These are phyloP conservation scores for Turdus rufiventris DNA, from an alignment of 2,113 vertebrate species.

Conservation along the genomic window DNA sequence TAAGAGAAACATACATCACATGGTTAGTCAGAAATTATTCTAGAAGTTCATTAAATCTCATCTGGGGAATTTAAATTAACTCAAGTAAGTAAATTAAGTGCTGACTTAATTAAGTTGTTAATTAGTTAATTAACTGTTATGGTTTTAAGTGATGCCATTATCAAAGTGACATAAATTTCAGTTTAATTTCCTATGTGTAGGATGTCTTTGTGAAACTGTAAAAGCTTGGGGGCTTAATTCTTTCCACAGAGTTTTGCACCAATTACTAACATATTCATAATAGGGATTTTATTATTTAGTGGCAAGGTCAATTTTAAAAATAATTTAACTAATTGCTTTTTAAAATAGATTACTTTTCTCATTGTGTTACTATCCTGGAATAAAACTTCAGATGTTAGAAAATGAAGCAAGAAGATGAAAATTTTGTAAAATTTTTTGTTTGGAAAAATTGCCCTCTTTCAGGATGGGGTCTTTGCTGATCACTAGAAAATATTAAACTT, in stretches of 20 bases:
- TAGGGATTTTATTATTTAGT: conserved; percentile 46
- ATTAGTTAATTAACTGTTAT: conserved; percentile 85
- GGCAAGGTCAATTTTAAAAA: conserved; percentile 40
- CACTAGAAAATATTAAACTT: not conserved
- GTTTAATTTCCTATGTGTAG: conserved; percentile 72
- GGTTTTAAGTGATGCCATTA: conserved; percentile 79
- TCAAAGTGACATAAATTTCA: conserved; percentile 79
- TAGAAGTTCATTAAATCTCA: conserved; percentile 76
- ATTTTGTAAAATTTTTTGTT: not conserved
- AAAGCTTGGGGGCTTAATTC: conserved; percentile 73
- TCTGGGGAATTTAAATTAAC: conserved; percentile 79
- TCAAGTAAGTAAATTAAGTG: conserved; percentile 81
- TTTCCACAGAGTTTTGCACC: conserved; percentile 64
- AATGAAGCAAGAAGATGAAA: not conserved
- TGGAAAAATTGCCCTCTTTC: not conserved
- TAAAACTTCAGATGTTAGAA: not conserved
- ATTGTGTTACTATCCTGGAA: not conserved
- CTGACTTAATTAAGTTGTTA: conserved; percentile 85
- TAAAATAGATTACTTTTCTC: not conserved
- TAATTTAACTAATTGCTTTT: conserved; percentile 22
- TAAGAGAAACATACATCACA: conserved; percentile 58
- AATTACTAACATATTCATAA: conserved; percentile 57
- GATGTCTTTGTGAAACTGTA: conserved; percentile 71
- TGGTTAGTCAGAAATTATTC: conserved; percentile 75
- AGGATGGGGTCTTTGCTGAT: not conserved